Evolutionary conservation across 2,888 invertebrate species (phyloP).

Genomic region (Capitulum mitella): DNA sequence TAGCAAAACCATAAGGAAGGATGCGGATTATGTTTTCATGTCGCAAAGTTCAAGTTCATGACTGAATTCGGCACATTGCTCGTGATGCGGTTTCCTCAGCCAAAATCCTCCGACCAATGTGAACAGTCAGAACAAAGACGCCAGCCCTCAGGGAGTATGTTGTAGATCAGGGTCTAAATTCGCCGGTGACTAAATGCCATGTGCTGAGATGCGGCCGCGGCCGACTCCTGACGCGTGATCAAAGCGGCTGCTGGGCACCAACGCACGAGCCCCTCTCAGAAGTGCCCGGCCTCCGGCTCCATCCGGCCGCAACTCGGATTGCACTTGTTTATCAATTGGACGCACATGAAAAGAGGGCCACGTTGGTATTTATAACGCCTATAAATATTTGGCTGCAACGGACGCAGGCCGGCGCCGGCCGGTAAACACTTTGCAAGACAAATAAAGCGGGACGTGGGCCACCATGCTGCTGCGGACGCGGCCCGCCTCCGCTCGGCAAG

Average conservation of each 20-base stretch:
- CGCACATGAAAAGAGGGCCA: constrained; percentile 24
- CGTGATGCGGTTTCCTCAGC: too few species aligned
- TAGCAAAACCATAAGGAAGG: too few species aligned
- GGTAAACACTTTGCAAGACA: constrained; percentile 20
- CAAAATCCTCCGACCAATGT: too few species aligned
- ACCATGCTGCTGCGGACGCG: not conserved
- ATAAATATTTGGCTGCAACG: constrained; percentile 20
- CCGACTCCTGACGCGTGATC: not conserved
- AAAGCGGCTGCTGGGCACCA: not conserved
- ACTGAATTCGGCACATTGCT: too few species aligned
- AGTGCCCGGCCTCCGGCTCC: not conserved
- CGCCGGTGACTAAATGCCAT: not conserved
- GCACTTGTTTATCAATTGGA: constrained; percentile 19
- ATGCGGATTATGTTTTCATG: too few species aligned
- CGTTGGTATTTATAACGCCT: constrained; percentile 3
- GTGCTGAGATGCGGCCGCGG: not conserved
- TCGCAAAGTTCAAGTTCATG: too few species aligned
- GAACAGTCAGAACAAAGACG: too few species aligned
- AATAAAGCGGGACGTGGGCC: not conserved
- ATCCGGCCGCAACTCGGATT: not conserved
- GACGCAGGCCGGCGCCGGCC: constrained; percentile 8
- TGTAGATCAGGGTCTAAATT: not conserved
- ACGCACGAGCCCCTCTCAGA: not conserved
- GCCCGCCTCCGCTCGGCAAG: not conserved
- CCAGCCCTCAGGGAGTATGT: too few species aligned